A percentile compares a stretch with the other conserved stretches of the same genome.
These are phyloP conservation scores for Rhodophaea formosa DNA, from an alignment of 2,888 invertebrate species.

Conservation along the genomic window DNA sequence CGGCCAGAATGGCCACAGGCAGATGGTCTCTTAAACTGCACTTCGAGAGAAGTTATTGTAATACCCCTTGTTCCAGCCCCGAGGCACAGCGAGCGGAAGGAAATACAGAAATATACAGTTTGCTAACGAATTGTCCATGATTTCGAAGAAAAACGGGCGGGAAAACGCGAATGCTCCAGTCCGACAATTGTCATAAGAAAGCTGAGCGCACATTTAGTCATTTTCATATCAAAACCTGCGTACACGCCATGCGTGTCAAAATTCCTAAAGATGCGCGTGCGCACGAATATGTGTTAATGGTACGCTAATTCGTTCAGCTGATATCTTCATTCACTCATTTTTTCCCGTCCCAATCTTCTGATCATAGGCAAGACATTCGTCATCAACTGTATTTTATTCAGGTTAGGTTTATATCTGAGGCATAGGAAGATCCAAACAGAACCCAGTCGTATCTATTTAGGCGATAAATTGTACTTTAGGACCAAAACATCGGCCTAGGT, in stretches of 20 bases:
- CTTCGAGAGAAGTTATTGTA: constrained; percentile 15
- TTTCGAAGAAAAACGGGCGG: constrained; percentile 22
- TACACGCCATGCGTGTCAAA: no score
- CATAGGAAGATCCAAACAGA: constrained; percentile 21
- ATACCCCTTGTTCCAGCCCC: constrained; percentile 28
- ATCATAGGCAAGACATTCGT: constrained; percentile 38
- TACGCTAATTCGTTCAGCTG: neutral
- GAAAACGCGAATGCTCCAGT: constrained; percentile 9
- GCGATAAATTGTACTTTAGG: constrained; percentile 9
- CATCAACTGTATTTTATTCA: constrained; percentile 24
- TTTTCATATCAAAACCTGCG: no score
- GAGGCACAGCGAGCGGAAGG: constrained; percentile 1
- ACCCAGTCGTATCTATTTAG: neutral
- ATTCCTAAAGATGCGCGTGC: no score
- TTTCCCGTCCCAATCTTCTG: constrained; percentile 30
- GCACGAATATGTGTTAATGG: no score
- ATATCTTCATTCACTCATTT: constrained; percentile 25
- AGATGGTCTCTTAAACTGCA: constrained; percentile 67
- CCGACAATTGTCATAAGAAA: neutral
- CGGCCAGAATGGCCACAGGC: constrained; percentile 68
- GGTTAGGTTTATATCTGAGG: constrained; percentile 31
- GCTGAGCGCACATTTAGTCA: no score
- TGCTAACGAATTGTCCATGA: constrained; percentile 40
- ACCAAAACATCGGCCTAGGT: constrained; percentile 21
- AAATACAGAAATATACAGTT: constrained; percentile 24